Base-by-base conservation (phyloP, 2,888 invertebrate species). In the Zaprionus lineosus region DNA sequence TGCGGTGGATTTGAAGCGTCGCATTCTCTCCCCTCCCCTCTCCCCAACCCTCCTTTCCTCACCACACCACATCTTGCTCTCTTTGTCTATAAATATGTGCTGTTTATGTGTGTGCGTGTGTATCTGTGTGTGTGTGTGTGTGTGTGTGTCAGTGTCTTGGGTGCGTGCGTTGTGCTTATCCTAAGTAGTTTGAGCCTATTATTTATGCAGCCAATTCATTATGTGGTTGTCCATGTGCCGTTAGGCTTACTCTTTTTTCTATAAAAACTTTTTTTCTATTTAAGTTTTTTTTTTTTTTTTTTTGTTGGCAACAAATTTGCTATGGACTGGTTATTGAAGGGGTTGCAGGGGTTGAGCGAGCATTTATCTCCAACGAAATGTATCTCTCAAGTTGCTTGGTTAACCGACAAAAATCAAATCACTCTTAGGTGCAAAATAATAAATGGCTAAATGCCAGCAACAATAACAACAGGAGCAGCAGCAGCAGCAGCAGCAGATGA, bases 131-230 rank as follows among this genome's bases (percentile, higher is more conserved):
- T 48, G 34, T 48, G 34, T 34, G 40, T 51, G 34, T 24, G 37
- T 40, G 40, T 43, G 31, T 47, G 31, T 56, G 9, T 31, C 18
- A 68, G 58, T 58, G 52, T 55, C 48, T 60, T 60, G 44, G 57
- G 62, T 67, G 67, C 67, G 67, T 72, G 55, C 31, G 58, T 31
- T 55, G 41, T 40, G 64, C 69, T 60, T 72, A 65, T 59, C 65
- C 60, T 65, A 77, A 71, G 75, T 78, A 70, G 74, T 81, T 79
- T 74, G 61, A 69, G 74, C 76, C 72, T 59, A 77, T 77, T 78
- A 78, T 76, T 79, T 79, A 75, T 79, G 74, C 81, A 79, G 65
- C 68, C 77, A 79, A 79, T 79, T 78, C 74, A 79, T 75, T 79
- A 79, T 83, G 78, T 63, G 78, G 83, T 75, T 78, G 58, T 55